phyloP scores from a whole-genome alignment of 2,113 vertebrate species.

The Corvus hawaiiensis region DNA sequence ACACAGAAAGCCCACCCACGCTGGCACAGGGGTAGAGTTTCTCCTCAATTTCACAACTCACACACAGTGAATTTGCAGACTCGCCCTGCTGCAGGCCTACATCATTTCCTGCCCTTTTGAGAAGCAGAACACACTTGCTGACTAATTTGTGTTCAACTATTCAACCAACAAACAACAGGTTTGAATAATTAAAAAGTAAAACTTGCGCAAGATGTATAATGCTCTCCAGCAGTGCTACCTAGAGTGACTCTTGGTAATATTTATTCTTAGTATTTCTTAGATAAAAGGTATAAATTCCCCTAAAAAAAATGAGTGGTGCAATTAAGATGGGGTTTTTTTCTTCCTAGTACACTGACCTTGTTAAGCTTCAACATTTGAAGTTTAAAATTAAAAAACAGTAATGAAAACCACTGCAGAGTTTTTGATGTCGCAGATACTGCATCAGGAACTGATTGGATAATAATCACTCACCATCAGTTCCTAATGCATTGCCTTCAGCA shows the following conservation, averaged over 20 bases:
- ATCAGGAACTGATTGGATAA: slow-evolving; percentile 99
- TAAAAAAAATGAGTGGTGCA: neutral
- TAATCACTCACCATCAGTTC: slow-evolving; percentile 85
- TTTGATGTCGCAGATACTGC: slow-evolving; percentile 98
- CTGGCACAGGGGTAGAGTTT: neutral
- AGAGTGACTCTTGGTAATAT: neutral
- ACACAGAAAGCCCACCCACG: neutral
- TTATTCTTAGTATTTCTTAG: neutral
- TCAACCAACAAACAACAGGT: neutral
- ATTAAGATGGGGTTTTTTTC: neutral
- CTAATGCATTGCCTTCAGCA: slow-evolving; percentile 99
- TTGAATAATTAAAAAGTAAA: neutral
- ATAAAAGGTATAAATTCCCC: neutral
- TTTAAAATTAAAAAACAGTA: neutral
- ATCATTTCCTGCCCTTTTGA: neutral
- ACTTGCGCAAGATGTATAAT: neutral
- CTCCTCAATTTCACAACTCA: neutral
- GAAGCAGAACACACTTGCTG: neutral
- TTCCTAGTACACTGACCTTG: neutral
- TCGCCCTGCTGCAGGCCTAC: neutral
- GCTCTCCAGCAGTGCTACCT: neutral
- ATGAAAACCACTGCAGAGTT: slow-evolving; percentile 58
- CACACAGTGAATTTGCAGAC: neutral
- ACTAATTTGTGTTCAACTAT: neutral
- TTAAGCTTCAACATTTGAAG: neutral